phyloP scores from a whole-genome alignment of 2,797 vertebrate genomes.

The Spatula versicolor region DNA sequence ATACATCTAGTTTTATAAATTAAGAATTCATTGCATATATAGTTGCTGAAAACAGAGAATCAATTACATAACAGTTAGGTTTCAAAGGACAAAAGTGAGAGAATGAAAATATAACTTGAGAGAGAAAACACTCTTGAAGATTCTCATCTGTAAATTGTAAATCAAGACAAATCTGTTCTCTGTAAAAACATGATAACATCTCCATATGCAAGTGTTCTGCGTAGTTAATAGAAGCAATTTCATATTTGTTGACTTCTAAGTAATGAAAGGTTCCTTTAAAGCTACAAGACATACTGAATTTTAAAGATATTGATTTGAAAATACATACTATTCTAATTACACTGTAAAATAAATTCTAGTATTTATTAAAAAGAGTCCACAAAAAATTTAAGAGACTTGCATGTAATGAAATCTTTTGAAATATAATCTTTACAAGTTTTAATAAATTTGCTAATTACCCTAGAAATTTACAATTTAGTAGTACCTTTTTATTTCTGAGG shows the following conservation, averaged over 20 bases:
- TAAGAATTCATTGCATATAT: not conserved
- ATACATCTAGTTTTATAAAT: not conserved
- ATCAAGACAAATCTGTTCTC: not conserved
- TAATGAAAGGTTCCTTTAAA: not conserved
- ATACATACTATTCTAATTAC: not conserved
- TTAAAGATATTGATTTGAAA: not conserved
- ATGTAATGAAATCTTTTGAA: not conserved
- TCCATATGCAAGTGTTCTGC: not conserved
- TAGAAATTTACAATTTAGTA: not conserved
- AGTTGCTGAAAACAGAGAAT: not conserved
- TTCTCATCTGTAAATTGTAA: not conserved
- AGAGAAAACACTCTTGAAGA: not conserved
- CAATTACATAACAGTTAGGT: not conserved
- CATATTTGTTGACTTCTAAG: not conserved
- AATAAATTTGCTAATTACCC: not conserved
- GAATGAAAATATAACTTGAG: not conserved
- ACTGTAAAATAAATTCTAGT: not conserved
- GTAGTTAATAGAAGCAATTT: not conserved
- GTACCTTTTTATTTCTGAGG: slow-evolving; percentile 98
- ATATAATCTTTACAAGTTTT: not conserved
- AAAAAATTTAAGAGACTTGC: not conserved
- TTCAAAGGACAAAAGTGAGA: not conserved
- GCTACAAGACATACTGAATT: not conserved
- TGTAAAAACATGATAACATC: not conserved
- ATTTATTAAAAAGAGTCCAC: not conserved